Conservation (phyloP, 2,797 vertebrate species). For the Acestrorhynchus altus region DNA sequence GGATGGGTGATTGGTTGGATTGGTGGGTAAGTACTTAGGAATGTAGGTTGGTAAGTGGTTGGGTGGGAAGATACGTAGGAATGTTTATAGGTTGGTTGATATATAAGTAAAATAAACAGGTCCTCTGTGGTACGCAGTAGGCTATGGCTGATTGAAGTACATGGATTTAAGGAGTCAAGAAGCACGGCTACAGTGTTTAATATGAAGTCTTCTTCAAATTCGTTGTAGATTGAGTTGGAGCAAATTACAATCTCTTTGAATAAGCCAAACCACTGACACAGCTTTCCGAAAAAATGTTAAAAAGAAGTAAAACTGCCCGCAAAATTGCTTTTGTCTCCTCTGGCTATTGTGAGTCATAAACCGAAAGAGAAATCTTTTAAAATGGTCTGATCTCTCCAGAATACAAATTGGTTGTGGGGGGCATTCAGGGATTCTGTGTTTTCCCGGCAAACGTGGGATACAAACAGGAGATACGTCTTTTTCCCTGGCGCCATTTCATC, state of each 20-base stretch:
- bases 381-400: constrained; percentile 22
- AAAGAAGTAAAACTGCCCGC: constrained; percentile 6
- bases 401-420: constrained; percentile 35
- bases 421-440: constrained; percentile 27
- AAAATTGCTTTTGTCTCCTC: constrained; percentile 45
- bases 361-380: constrained; percentile 34
- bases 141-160: too few species aligned
- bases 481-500: not conserved
- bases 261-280: constrained; percentile 1
- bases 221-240: not conserved
- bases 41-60: too few species aligned
- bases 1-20: too few species aligned
- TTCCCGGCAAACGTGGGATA: constrained; percentile 21
- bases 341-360: constrained; percentile 39
- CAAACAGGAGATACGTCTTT: constrained; percentile 21
- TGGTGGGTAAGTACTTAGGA: too few species aligned
- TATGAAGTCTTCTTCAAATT: not conserved
- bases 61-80: too few species aligned
- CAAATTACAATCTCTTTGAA: constrained; percentile 14
- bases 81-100: too few species aligned
- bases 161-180: too few species aligned
- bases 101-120: too few species aligned
- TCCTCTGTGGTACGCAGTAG: too few species aligned
- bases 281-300: constrained; percentile 28
- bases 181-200: too few species aligned